Evolutionary conservation across 2,888 invertebrate species (phyloP), one percentile per base, ranked within the genome.

Genomic region (Nymphalis polychloros): DNA sequence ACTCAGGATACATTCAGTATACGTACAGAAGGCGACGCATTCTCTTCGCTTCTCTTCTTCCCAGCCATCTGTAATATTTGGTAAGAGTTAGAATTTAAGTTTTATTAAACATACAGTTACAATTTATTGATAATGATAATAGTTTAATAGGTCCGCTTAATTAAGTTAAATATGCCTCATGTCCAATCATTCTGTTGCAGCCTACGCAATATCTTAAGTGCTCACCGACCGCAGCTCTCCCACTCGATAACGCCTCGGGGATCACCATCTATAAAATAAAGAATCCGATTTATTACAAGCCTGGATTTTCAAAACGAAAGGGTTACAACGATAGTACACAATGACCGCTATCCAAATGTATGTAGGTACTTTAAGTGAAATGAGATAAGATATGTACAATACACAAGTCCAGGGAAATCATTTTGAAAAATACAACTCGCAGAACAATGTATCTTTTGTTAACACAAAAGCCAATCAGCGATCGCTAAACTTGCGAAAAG

Each of bases 1-100:
- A 97, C 97, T 98, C 98, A 98, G 98, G 98, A 98, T 98, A 98
- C 98, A 98, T 98, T 98, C 97, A 98, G 98, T 98, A 98, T 98
- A 98, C 98, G 98, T 98, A 96, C 97, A 97, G 97, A 98, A 97
- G 96, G 97, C 96, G 93, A 93, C 94, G 94, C 94, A 88, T 85
- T 83, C 72, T 91, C 94, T 93, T 91, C 93, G 84, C 83, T 86
- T 83, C 84, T 77, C 68, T 72, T 70, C 69, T 67, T 63, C 31
- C 48, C 23, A 71, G 78, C 75, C 82, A 64, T 71, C 72, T 72
- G 69, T 5, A 71, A 72, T 41, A 60, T 66, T 60, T 65, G 72
- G 73, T 75, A 72, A 75, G 74, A 64, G 64, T 68, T 72, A 70
- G 53, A 63, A 63, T 61, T 57, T 52, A 60, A 53, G 47, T 35